phyloP scores from a whole-genome alignment of 64 coral and sea anemone species.

The Trachythela sp. region DNA sequence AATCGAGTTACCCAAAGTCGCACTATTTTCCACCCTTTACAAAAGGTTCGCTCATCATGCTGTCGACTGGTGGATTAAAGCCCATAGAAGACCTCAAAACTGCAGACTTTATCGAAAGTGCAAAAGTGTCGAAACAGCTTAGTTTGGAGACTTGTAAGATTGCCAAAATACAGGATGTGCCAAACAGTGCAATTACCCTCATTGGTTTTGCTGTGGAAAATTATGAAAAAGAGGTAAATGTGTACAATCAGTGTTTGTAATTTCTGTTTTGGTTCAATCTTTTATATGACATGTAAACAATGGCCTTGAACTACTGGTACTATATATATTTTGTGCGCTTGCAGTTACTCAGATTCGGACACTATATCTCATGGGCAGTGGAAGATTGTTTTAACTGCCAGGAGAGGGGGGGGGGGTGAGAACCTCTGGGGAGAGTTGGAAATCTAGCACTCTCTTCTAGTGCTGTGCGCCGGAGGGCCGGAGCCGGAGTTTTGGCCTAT shows the following conservation, averaged over 20 bases:
- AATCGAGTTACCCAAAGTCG: background rate
- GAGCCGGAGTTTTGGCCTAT: too few species aligned
- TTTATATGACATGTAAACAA: too few species aligned
- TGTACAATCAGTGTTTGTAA: background rate
- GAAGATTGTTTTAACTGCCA: too few species aligned
- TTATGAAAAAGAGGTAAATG: slow-evolving; percentile 53
- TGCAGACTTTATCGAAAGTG: slow-evolving; percentile 9
- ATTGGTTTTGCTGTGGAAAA: slow-evolving; percentile 16
- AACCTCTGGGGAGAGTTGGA: too few species aligned
- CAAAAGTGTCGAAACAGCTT: slow-evolving; percentile 9
- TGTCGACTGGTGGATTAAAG: background rate
- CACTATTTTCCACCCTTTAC: background rate
- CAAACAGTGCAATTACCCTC: background rate
- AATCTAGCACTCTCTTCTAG: too few species aligned
- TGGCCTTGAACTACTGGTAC: too few species aligned
- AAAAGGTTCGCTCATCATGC: slow-evolving; percentile 12
- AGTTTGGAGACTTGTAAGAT: background rate
- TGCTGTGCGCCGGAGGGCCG: too few species aligned
- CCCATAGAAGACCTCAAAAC: slow-evolving; percentile 19
- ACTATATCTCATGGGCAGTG: too few species aligned
- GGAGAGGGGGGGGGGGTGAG: too few species aligned
- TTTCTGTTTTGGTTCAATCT: too few species aligned
- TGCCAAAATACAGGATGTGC: slow-evolving; percentile 9
- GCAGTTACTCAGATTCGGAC: too few species aligned
- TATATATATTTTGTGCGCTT: too few species aligned